Evolutionary conservation across 2,113 vertebrate genomes (phyloP).

Genomic region (Gnathonemus longibarbis): DNA sequence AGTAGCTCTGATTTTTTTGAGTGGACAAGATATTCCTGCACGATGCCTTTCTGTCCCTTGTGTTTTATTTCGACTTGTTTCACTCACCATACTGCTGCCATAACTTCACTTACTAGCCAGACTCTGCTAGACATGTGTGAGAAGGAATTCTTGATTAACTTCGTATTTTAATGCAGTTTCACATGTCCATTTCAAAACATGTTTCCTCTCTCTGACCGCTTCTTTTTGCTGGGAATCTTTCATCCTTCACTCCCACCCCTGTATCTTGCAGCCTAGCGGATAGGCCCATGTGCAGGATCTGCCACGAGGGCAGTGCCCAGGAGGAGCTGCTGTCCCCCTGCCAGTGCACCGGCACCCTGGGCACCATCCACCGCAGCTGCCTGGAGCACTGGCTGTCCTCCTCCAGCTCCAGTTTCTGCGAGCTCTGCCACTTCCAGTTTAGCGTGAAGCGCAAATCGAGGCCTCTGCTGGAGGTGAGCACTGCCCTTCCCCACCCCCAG

Average conservation of each 20-base stretch:
- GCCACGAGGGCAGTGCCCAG: slow-evolving; percentile 74
- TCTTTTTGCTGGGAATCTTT: not conserved
- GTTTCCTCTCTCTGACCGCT: not conserved
- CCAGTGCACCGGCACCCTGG: slow-evolving; percentile 72
- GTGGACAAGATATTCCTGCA: not conserved
- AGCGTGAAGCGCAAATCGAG: slow-evolving; percentile 72
- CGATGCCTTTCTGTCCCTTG: not conserved
- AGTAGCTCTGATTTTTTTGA: not conserved
- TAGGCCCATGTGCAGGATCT: slow-evolving; percentile 74
- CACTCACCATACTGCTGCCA: not conserved
- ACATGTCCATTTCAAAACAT: not conserved
- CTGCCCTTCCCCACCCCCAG: not conserved
- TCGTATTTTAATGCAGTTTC: not conserved
- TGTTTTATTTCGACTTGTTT: not conserved
- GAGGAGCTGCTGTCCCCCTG: slow-evolving; percentile 80
- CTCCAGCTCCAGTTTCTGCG: slow-evolving; percentile 79
- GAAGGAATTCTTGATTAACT: not conserved
- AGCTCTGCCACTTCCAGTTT: slow-evolving; percentile 84
- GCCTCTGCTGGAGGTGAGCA: slow-evolving; percentile 69
- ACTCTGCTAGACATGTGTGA: not conserved
- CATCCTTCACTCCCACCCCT: not conserved
- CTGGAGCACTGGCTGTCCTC: slow-evolving; percentile 79
- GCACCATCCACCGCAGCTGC: slow-evolving; percentile 79
- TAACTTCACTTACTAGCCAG: not conserved
- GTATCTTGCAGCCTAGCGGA: slow-evolving; percentile 58